Evolutionary conservation across 2,113 vertebrate genomes (phyloP).

Genomic region (Paracanthobrama guichenoti): DNA sequence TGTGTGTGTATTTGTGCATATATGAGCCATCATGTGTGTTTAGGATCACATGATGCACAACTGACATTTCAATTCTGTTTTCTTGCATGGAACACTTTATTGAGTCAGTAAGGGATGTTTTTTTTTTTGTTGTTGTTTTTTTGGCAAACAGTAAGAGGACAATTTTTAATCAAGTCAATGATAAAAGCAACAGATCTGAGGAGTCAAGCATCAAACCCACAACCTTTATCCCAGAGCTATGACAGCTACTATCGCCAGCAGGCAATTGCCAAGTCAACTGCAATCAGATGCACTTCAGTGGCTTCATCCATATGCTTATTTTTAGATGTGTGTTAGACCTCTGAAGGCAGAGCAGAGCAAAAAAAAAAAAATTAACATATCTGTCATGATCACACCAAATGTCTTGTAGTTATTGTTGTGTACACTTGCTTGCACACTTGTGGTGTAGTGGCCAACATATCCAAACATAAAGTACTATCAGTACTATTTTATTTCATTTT

Average conservation of each 20-base stretch:
- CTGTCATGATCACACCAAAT: conserved; percentile 55
- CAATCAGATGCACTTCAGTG: conserved; percentile 50
- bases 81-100: neutral
- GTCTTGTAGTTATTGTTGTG: conserved; percentile 24
- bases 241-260: conserved; percentile 49
- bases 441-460: neutral
- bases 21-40: neutral
- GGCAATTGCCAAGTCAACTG: conserved; percentile 66
- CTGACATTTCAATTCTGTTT: neutral
- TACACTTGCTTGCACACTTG: neutral
- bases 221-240: conserved; percentile 39
- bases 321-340: conserved; percentile 62
- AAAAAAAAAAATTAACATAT: conserved; percentile 42
- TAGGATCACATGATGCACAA: conserved; percentile 9
- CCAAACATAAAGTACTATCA: neutral
- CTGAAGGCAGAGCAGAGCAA: conserved; percentile 47
- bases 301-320: conserved; percentile 64
- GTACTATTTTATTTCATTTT: neutral
- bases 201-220: conserved; percentile 12
- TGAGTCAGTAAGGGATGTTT: neutral
- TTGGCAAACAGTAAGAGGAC: neutral
- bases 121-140: too few species aligned
- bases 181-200: conserved; percentile 54
- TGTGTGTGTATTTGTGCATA: conserved; percentile 3
- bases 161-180: conserved; percentile 29